Percentiles rank a stretch among this genome's conserved stretches.
phyloP scores from a whole-genome alignment of 2,888 invertebrate genomes.

The Athrips mouffetella region DNA sequence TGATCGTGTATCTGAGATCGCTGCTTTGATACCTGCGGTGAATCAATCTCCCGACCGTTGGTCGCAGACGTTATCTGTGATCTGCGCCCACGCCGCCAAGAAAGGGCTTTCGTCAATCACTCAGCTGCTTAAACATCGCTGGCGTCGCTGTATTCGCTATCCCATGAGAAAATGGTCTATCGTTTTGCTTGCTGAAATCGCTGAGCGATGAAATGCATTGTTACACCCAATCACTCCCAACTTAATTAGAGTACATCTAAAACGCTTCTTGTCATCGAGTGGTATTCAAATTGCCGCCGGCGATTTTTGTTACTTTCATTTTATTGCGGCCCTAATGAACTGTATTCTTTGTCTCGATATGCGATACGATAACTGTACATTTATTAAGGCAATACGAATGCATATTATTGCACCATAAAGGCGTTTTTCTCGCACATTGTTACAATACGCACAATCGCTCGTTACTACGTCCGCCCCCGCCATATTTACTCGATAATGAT shows the following conservation, averaged over 20 bases:
- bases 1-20: constrained; percentile 60
- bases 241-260: constrained; percentile 54
- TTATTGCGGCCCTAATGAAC: constrained; percentile 61
- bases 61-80: constrained; percentile 57
- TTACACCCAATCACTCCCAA: constrained; percentile 34
- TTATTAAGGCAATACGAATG: constrained; percentile 37
- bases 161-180: not conserved
- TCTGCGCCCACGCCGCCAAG: constrained; percentile 53
- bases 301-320: constrained; percentile 41
- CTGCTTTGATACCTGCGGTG: constrained; percentile 59
- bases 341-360: constrained; percentile 57
- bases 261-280: constrained; percentile 48
- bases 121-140: constrained; percentile 40
- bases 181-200: constrained; percentile 27
- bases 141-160: constrained; percentile 13
- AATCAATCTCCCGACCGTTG: constrained; percentile 65
- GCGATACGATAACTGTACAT: constrained; percentile 61
- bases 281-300: constrained; percentile 51
- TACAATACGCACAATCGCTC: constrained; percentile 64
- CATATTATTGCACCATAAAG: constrained; percentile 41
- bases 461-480: constrained; percentile 60
- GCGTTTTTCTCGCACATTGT: constrained; percentile 44
- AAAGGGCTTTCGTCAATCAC: constrained; percentile 46
- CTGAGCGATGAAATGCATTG: constrained; percentile 31
- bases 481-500: constrained; percentile 62